phyloP scores from a whole-genome alignment of 2,797 vertebrate species.

The Coregonus suidteri region DNA sequence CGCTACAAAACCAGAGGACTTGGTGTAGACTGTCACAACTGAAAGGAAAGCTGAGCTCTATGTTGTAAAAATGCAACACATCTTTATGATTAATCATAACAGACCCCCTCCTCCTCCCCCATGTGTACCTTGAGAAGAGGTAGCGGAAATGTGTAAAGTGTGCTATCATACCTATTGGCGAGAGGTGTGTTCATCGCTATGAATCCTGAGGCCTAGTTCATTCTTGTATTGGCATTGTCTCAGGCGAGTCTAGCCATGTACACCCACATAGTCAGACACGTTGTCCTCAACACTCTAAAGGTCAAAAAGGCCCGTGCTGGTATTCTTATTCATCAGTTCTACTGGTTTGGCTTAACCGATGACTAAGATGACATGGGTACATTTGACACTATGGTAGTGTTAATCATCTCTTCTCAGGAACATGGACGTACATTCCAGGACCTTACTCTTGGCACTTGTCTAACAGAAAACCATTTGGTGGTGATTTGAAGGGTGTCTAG shows the following conservation, averaged over 20 bases:
- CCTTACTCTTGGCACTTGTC: constrained; percentile 50
- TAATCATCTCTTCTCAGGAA: constrained; percentile 32
- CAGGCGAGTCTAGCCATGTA: constrained; percentile 25
- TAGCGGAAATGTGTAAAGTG: not conserved
- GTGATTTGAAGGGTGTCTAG: constrained; percentile 57
- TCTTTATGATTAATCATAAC: not conserved
- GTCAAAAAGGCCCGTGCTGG: constrained; percentile 38
- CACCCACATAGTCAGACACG: constrained; percentile 38
- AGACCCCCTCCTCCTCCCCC: not conserved
- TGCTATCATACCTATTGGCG: not conserved
- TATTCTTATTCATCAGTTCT: constrained; percentile 14
- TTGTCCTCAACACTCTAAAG: constrained; percentile 18
- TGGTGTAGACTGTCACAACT: not conserved
- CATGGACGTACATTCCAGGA: constrained; percentile 58
- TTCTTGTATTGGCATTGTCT: constrained; percentile 2
- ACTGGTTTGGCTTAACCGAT: constrained; percentile 9
- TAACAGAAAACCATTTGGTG: constrained; percentile 62
- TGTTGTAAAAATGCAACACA: constrained; percentile 3
- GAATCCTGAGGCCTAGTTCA: not conserved
- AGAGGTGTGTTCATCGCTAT: not conserved
- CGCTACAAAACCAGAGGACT: not conserved
- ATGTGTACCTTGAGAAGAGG: not conserved
- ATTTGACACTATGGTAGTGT: constrained; percentile 16
- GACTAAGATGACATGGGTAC: constrained; percentile 6
- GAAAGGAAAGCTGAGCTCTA: not conserved